Base-by-base conservation (phyloP, 2,797 vertebrate genomes). In the Fistularia tabacaria region DNA sequence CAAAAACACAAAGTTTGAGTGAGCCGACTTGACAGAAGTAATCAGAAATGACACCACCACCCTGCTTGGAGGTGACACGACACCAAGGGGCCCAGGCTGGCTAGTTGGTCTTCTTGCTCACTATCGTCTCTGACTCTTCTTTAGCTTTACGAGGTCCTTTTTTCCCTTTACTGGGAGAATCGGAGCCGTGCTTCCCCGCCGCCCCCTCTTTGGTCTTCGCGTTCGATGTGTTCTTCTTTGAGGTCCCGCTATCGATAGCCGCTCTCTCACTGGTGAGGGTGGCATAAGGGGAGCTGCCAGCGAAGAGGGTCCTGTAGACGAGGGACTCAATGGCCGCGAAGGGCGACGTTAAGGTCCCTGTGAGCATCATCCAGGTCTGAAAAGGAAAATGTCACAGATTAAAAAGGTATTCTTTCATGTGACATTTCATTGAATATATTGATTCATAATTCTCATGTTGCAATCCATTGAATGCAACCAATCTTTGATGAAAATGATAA, bases 341-440 rank as follows among this genome's bases (percentile, higher is more conserved):
- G 0, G 92, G 91, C 52, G 91, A 90, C 43, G 80, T 1, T 9
- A 90, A 66, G 8, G 88, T 88, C 62, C 87, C 85, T 6, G 89
- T 92, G 73, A 95, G 69, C 91, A 95, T 94, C 93, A 95, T 94
- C 72, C 89, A 88, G n/a, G 91, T 74, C 96, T 87, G 15, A 49
- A 59, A 25, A n/a, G 54, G 9, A 61, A 36, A 3, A 49, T 25
- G 25, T 25, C 25, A 25, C 25, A 25, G 25, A 25, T 25, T 25
- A 25, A 25, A 25, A 25, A 25, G 25, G 25, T 25, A 25, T 25
- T 25, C 25, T 25, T 25, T 25, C 25, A 25, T 25, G 25, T 25
- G 25, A 25, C 25, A 25, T 25, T 25, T 25, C 25, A 25, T 5
- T 3, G 25, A 25, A 25, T 25, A 25, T 25, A 5, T 25, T 25